phyloP scores from a whole-genome alignment of 2,113 vertebrate species.

The Picathartes gymnocephalus region DNA sequence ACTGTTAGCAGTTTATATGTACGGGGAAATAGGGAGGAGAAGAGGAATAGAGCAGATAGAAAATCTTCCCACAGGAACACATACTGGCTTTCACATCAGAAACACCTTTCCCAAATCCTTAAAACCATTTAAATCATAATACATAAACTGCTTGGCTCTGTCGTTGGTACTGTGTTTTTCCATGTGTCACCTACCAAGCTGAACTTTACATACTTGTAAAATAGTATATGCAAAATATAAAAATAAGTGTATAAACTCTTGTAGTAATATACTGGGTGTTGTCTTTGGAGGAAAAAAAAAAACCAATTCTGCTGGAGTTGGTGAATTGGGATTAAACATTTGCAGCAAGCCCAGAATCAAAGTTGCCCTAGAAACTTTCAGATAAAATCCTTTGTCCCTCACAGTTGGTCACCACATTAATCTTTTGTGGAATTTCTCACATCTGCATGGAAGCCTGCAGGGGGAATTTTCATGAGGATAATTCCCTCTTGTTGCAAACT shows the following conservation, averaged over 20 bases:
- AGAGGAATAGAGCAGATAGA: background rate
- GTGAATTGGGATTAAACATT: background rate
- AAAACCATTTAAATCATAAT: background rate
- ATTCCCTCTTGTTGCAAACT: background rate
- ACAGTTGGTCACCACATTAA: background rate
- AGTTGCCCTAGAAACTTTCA: background rate
- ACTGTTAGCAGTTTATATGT: background rate
- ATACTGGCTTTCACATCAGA: background rate
- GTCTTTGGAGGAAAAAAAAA: background rate
- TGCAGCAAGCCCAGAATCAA: background rate
- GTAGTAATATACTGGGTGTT: background rate
- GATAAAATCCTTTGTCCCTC: slow-evolving; percentile 1
- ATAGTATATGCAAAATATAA: background rate
- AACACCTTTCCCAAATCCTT: background rate
- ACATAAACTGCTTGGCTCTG: background rate
- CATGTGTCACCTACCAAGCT: background rate
- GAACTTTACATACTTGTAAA: background rate
- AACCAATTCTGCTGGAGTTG: background rate
- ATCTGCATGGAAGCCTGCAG: background rate
- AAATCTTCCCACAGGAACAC: background rate
- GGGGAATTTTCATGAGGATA: background rate
- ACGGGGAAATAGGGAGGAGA: background rate
- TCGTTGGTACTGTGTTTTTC: background rate
- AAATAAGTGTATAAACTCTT: background rate
- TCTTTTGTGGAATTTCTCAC: slow-evolving; percentile 36